Evolutionary conservation across 1,140 invertebrate species (phyloP).

Genomic region (Psilanteris sp.): DNA sequence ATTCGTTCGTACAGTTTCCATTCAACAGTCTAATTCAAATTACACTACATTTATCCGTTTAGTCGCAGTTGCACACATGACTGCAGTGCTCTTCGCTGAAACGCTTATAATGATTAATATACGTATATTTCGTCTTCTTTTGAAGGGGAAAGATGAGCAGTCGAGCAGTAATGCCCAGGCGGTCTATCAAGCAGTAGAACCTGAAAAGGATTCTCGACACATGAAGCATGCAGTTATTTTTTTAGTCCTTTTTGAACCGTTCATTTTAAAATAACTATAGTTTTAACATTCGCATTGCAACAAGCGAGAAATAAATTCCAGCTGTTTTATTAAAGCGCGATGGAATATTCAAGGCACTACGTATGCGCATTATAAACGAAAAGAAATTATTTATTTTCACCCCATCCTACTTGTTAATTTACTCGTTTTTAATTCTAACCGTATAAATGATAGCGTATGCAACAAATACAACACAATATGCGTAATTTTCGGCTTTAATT

Average conservation of each 20-base stretch:
- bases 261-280: slow-evolving; percentile 53
- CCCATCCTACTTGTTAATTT: too few species aligned
- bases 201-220: slow-evolving; percentile 55
- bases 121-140: slow-evolving; percentile 54
- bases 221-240: slow-evolving; percentile 45
- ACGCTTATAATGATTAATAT: slow-evolving; percentile 59
- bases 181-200: slow-evolving; percentile 48
- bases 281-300: slow-evolving; percentile 54
- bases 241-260: slow-evolving; percentile 26
- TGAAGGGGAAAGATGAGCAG: slow-evolving; percentile 56
- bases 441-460: too few species aligned
- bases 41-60: slow-evolving; percentile 62
- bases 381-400: too few species aligned
- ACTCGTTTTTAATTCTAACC: too few species aligned
- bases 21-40: slow-evolving; percentile 56
- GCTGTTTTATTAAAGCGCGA: slow-evolving; percentile 57
- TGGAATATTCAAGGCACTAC: slow-evolving; percentile 36
- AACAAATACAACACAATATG: too few species aligned
- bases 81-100: slow-evolving; percentile 44
- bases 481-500: too few species aligned
- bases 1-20: slow-evolving; percentile 37
- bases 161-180: slow-evolving; percentile 53
- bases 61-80: slow-evolving; percentile 62
- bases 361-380: slow-evolving; percentile 45
- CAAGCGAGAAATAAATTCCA: slow-evolving; percentile 56